Conservation (phyloP, 1,140 invertebrate species). For the Drosophila orosa region DNA sequence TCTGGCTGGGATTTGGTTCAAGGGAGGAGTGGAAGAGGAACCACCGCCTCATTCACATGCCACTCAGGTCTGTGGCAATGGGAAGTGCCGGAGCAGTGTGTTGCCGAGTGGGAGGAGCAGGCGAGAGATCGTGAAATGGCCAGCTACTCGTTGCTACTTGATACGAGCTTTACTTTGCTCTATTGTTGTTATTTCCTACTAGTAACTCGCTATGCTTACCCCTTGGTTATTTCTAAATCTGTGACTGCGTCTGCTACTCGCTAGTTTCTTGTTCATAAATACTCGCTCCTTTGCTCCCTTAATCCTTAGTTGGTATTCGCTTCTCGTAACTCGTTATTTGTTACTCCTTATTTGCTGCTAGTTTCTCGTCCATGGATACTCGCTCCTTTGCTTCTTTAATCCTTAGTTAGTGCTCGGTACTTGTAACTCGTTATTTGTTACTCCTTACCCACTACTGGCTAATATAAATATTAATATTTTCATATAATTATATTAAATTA, state of each 20-base stretch:
- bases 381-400: background rate
- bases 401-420: too few species aligned
- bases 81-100: conserved; percentile 14
- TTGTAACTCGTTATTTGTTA: background rate
- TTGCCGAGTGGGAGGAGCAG: conserved; percentile 12
- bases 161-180: too few species aligned
- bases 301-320: background rate
- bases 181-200: too few species aligned
- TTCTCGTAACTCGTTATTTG: background rate
- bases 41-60: conserved; percentile 66
- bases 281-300: background rate
- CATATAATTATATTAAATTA: too few species aligned
- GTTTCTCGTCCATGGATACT: too few species aligned
- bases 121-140: conserved; percentile 13
- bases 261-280: background rate
- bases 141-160: background rate
- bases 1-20: conserved; percentile 1
- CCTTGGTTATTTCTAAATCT: too few species aligned
- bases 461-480: background rate
- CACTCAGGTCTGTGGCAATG: conserved; percentile 50
- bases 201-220: too few species aligned
- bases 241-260: too few species aligned
- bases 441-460: background rate
- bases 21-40: background rate
- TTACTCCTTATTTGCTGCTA: background rate